These are phyloP conservation scores for Porphyrio hochstetteri DNA, from an alignment of 2,113 vertebrate species.

Conservation along the genomic window DNA sequence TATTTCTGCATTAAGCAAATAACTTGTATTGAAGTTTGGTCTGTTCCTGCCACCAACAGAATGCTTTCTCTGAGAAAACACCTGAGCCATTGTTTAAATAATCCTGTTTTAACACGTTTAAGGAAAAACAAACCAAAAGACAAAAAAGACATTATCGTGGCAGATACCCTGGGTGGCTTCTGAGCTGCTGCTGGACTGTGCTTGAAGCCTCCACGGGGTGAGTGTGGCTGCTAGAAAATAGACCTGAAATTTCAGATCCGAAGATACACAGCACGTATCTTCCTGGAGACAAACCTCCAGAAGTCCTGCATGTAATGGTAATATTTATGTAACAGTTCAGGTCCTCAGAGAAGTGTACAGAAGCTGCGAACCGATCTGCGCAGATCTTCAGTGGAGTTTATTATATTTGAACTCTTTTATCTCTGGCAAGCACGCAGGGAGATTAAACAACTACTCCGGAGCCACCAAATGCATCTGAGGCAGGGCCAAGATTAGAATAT, in stretches of 20 bases:
- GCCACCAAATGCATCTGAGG: background rate
- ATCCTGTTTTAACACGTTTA: background rate
- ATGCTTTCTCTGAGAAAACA: background rate
- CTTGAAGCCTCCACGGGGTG: background rate
- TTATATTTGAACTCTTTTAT: conserved; percentile 33
- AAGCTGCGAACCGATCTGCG: background rate
- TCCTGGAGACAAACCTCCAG: background rate
- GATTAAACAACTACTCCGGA: conserved; percentile 1
- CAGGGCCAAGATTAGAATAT: conserved; percentile 36
- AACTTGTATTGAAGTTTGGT: background rate
- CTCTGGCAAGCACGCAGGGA: background rate
- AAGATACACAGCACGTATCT: background rate
- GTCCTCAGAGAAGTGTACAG: background rate
- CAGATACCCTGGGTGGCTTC: background rate
- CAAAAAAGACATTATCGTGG: background rate
- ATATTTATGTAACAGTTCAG: background rate
- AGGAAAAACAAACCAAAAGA: background rate
- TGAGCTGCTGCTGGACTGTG: background rate
- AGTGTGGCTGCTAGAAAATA: background rate
- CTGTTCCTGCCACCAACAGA: background rate
- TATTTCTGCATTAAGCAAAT: background rate
- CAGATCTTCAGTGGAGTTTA: background rate
- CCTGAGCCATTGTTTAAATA: background rate
- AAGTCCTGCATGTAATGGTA: background rate
- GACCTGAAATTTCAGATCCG: background rate